Evolutionary conservation across 2,113 vertebrate species (phyloP).

Genomic region (Macquaria ambigua): DNA sequence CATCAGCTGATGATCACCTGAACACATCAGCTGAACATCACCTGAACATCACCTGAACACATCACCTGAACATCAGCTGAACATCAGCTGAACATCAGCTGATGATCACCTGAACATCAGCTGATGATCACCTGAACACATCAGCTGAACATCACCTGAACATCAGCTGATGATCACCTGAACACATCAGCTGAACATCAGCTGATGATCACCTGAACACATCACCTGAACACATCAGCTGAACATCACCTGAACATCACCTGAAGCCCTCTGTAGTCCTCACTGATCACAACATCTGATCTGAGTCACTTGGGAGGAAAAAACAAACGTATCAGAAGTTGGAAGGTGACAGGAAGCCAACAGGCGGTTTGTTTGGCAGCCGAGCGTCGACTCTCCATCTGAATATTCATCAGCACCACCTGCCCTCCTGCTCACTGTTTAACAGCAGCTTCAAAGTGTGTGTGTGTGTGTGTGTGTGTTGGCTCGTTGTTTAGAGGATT

Average conservation of each 20-base stretch:
- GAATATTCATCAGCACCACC: constrained; percentile 77
- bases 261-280: too few species aligned
- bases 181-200: too few species aligned
- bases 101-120: too few species aligned
- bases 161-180: not conserved
- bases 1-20: too few species aligned
- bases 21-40: too few species aligned
- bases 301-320: not conserved
- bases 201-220: too few species aligned
- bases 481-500: constrained; percentile 13
- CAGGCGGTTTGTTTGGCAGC: constrained; percentile 55
- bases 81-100: too few species aligned
- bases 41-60: too few species aligned
- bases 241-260: not conserved
- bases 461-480: constrained; percentile 35
- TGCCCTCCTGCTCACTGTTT: constrained; percentile 43
- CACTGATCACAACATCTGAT: constrained; percentile 2
- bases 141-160: too few species aligned
- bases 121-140: too few species aligned
- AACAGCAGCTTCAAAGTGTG: constrained; percentile 38
- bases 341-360: constrained; percentile 22
- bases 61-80: too few species aligned
- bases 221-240: too few species aligned
- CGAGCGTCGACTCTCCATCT: constrained; percentile 1
- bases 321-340: not conserved